Percentiles rank a stretch among this genome's conserved stretches.
Evolutionary conservation across 2,888 invertebrate species (phyloP).

Genomic region (Neoascia interrupta): DNA sequence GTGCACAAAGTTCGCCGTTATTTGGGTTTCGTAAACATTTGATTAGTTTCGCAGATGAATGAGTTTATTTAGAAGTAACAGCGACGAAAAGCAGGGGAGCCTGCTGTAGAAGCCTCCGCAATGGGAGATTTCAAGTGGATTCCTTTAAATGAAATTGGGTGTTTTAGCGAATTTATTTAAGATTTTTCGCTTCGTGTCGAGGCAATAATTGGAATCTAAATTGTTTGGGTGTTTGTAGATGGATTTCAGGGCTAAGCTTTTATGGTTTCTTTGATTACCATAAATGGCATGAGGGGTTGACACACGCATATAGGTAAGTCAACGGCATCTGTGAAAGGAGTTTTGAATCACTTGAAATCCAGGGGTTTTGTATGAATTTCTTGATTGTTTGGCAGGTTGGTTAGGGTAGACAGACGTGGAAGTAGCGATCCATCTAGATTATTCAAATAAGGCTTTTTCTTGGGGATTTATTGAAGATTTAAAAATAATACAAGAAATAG

Average conservation of each 20-base stretch:
- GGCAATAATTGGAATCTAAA: constrained; percentile 59
- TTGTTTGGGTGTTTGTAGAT: constrained; percentile 19
- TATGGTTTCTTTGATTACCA: constrained; percentile 46
- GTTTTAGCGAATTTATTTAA: constrained; percentile 51
- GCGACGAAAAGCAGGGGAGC: background rate
- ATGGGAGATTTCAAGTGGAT: constrained; percentile 33
- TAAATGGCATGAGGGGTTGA: constrained; percentile 25
- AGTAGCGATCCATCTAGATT: no score
- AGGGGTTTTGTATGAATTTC: no score
- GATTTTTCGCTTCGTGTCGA: constrained; percentile 24
- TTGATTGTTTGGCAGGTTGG: no score
- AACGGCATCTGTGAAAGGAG: no score
- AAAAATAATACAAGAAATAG: no score
- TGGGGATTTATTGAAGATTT: no score
- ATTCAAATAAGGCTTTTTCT: no score
- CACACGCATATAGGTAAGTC: no score
- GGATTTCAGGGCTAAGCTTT: constrained; percentile 42
- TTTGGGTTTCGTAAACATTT: constrained; percentile 65
- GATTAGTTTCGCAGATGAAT: constrained; percentile 66
- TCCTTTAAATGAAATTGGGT: constrained; percentile 41
- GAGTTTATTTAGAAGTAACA: constrained; percentile 41
- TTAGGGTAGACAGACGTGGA: no score
- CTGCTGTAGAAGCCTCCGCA: background rate
- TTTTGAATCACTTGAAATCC: no score
- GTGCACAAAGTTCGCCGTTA: constrained; percentile 54